Conservation (phyloP, 2,888 invertebrate genomes). For the Amorpha juglandis region DNA sequence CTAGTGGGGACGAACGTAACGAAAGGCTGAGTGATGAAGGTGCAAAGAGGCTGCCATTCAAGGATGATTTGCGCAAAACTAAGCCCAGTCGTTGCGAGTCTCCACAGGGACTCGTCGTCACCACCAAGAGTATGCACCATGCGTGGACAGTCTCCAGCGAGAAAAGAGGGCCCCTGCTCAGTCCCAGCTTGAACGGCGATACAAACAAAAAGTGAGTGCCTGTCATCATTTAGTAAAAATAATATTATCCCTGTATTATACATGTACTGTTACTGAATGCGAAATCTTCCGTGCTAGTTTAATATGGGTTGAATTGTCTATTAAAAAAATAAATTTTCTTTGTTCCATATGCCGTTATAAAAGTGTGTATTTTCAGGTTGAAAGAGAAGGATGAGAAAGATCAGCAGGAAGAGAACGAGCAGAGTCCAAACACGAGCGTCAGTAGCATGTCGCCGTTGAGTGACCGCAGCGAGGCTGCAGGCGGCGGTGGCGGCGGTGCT, state of each 20-base stretch:
- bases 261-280: too few relatives aligned
- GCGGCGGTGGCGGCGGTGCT: slow-evolving; percentile 54
- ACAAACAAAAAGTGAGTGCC: slow-evolving; percentile 70
- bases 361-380: slow-evolving; percentile 46
- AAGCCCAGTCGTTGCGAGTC: slow-evolving; percentile 67
- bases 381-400: slow-evolving; percentile 71
- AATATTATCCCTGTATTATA: too few relatives aligned
- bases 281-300: too few relatives aligned
- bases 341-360: neutral
- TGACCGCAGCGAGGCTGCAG: slow-evolving; percentile 61
- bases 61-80: slow-evolving; percentile 52
- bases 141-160: slow-evolving; percentile 78
- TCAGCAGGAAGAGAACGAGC: slow-evolving; percentile 55
- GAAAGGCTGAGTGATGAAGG: slow-evolving; percentile 46
- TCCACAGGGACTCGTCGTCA: slow-evolving; percentile 62
- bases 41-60: slow-evolving; percentile 35
- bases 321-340: too few relatives aligned
- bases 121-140: slow-evolving; percentile 71
- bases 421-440: slow-evolving; percentile 75
- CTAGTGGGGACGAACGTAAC: slow-evolving; percentile 75
- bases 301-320: too few relatives aligned
- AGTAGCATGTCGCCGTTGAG: slow-evolving; percentile 80
- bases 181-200: slow-evolving; percentile 79
- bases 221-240: slow-evolving; percentile 12
- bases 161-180: slow-evolving; percentile 68